Evolutionary conservation across 1,140 invertebrate species (phyloP).

Genomic region (Brachionus plicatilis): DNA sequence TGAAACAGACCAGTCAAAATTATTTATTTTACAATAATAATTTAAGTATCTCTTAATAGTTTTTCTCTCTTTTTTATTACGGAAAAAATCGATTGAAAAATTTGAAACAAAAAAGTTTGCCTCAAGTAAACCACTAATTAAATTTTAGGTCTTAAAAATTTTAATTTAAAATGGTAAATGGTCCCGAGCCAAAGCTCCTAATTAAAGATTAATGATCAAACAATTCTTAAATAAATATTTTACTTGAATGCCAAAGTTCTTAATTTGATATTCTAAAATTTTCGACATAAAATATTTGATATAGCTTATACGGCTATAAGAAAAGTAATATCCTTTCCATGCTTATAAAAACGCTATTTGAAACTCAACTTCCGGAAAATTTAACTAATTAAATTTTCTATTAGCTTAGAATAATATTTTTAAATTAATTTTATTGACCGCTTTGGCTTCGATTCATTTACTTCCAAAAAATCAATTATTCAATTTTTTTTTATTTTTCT

Average conservation of each 20-base stretch:
- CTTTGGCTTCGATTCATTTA: neutral
- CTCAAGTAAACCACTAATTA: neutral
- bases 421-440: neutral
- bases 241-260: neutral
- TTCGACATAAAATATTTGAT: neutral
- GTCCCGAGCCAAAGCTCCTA: neutral
- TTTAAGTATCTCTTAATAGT: neutral
- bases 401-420: neutral
- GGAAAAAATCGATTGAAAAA: neutral
- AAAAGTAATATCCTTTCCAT: neutral
- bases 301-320: neutral
- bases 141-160: neutral
- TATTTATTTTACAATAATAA: neutral
- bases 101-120: neutral
- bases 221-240: neutral
- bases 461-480: neutral
- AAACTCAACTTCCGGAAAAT: neutral
- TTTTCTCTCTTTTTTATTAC: neutral
- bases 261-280: neutral
- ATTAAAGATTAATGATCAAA: slow-evolving; percentile 29
- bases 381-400: neutral
- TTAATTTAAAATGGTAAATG: neutral
- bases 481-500: neutral
- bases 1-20: neutral
- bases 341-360: neutral